Percentiles rank a stretch among this genome's conserved stretches.
These are phyloP conservation scores for Torymus tubicola DNA, from an alignment of 2,888 invertebrate genomes.

Conservation along the genomic window DNA sequence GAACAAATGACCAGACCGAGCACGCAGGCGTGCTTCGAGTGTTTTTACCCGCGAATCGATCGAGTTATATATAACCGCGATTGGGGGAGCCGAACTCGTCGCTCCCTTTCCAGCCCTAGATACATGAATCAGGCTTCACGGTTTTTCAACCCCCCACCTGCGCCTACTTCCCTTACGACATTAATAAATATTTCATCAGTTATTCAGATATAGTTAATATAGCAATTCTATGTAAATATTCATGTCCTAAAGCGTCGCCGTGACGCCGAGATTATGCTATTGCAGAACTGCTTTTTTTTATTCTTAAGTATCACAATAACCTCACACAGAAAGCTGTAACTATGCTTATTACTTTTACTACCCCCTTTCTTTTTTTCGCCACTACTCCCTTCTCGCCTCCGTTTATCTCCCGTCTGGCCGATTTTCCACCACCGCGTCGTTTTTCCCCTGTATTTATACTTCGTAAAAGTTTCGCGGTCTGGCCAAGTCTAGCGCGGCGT, in stretches of 20 bases:
- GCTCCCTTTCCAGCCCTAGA: constrained; percentile 12
- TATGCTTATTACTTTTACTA: constrained; percentile 64
- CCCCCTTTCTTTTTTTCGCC: constrained; percentile 41
- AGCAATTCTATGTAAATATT: constrained; percentile 58
- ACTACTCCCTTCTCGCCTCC: constrained; percentile 5
- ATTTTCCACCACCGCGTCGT: constrained; percentile 5
- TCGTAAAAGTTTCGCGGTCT: constrained; percentile 7
- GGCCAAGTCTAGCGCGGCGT: not conserved
- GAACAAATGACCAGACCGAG: too few species aligned
- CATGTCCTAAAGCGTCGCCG: constrained; percentile 53
- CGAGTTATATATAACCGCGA: constrained; percentile 50
- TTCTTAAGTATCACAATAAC: constrained; percentile 75
- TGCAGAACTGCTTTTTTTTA: constrained; percentile 61
- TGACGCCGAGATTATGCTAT: constrained; percentile 57
- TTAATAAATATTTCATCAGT: constrained; percentile 56
- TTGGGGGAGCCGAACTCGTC: constrained; percentile 59
- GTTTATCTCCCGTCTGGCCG: not conserved
- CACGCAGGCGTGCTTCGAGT: not conserved
- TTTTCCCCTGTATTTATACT: too few species aligned
- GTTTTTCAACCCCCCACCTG: not conserved
- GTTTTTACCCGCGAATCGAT: constrained; percentile 19
- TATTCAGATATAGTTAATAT: constrained; percentile 54
- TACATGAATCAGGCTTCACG: constrained; percentile 11
- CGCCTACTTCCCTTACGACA: constrained; percentile 25
- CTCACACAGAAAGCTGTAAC: constrained; percentile 75